Base-by-base conservation (phyloP, 1,140 invertebrate genomes). In the Lasaia peninsularis region DNA sequence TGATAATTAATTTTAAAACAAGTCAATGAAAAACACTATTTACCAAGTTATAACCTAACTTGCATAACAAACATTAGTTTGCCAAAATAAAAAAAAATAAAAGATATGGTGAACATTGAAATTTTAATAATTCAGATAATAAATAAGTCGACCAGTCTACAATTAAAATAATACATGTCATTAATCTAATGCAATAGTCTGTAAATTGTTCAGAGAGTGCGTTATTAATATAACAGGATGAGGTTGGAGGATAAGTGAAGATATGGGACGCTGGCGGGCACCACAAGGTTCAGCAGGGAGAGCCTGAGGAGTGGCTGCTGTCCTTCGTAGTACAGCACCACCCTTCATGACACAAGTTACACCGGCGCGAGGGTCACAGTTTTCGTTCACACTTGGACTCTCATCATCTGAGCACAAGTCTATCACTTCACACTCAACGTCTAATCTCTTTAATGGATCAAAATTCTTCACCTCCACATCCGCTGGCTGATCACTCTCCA, bases 351-450 rank as follows among this genome's bases (percentile, higher is more conserved):
- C 80, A 64, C 86, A 88, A 12, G 84, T 71, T 52, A 87, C 71
- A 5, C 84, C 83, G 0, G 81, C 84, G 11, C 80, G 71, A 9
- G 88, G 87, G 57, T 86, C 80, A 73, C 77, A 78, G 62, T 89
- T 88, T 58, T 90, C 86, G 63, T 87, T 86, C 2, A 67, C 76
- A 72, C 74, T 76, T 56, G 71, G 56, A 49, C 72, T 72, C 58
- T 90, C 89, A 67, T 89, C 88, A 40, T 90, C 89, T 14, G 89
- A 90, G 77, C 89, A 90, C 67, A 90, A 70, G 63, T 90, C 89
- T 65, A 90, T 90, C 62, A 89, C 79, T 74, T 89, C 89, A 78
- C 80, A 86, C 9, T 81, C 81, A 59, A 63, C 69, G 20, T 77
- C 84, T n/a, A 66, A 31, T 54, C 73, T 67, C 32, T 80, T 83